Evolutionary conservation across 2,113 vertebrate species (phyloP).

Genomic region (Xiphias gladius): DNA sequence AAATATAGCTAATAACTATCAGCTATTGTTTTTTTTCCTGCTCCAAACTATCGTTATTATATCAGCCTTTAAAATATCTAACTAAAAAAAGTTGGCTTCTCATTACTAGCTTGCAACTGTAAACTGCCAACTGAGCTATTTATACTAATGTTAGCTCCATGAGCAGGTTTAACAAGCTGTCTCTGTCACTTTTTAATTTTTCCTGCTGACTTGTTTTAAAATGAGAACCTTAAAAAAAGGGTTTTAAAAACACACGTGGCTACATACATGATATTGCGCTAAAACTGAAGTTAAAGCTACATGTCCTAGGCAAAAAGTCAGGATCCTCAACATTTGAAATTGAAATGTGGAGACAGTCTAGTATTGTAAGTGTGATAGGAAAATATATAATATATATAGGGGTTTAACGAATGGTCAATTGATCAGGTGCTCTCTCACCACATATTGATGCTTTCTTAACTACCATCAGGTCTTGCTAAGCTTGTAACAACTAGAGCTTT

Average conservation of each 20-base stretch:
- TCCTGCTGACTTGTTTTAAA: background rate
- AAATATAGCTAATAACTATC: no score
- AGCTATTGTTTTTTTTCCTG: no score
- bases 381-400: no score
- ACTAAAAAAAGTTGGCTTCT: background rate
- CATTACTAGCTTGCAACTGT: background rate
- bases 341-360: background rate
- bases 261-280: background rate
- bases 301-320: background rate
- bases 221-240: background rate
- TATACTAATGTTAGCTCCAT: no score
- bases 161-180: background rate
- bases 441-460: background rate
- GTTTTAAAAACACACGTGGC: background rate
- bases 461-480: no score
- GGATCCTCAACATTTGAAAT: background rate
- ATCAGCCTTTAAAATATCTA: no score
- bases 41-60: no score
- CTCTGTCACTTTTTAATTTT: background rate
- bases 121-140: background rate
- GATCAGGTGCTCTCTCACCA: background rate
- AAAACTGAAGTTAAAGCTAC: background rate
- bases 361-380: no score
- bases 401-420: no score
- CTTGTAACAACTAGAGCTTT: no score